Evolutionary conservation across 1,140 invertebrate genomes (phyloP), one percentile per base, ranked within the genome.

Genomic region (Drosophila ficusphila): DNA sequence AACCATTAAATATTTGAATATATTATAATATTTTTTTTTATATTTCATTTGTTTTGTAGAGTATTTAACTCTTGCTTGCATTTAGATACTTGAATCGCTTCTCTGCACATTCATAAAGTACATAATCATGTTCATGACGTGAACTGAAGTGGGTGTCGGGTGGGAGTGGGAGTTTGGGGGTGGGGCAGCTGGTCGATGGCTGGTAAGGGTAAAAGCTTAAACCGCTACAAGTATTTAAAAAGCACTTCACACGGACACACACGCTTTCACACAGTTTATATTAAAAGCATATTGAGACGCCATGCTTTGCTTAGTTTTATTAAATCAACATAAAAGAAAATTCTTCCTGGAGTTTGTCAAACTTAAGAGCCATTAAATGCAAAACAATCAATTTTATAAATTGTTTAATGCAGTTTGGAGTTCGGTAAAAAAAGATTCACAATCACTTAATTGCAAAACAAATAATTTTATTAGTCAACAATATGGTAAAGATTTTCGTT

Each of bases 41-140:
- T 14, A 12, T n/a, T 16, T 16, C 0, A 11, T 7, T 6, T 11
- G 3, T 11, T 7, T 3, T 12, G 5, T 4, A 71, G 69, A 16
- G 69, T 47, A 72, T 60, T 1, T 12, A 0, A 12, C 4, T 8
- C 25, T 62, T 42, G 68, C 29, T 34, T 4, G 3, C n/a, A 4
- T 11, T 47, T n/a, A 16, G 4, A 5, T 0, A 27, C 7, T 16
- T 19, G 38, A 77, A 76, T 58, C 57, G 69, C 60, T 53, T 51
- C 46, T 44, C 67, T 79, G 72, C 81, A 86, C 81, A 85, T 86
- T 86, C 76, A 85, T 85, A 85, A 85, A 85, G 81, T 85, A 79
- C 81, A 86, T 86, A 85, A 85, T 85, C 81, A 79, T 85, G 81
- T 85, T 85, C 81, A 85, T 85, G 81, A 85, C 81, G 81, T 85